Percentiles rank a stretch among this genome's conserved stretches.
These are phyloP conservation scores for Sinocyclocheilus grahami DNA, from an alignment of 2,113 vertebrate species.

Conservation along the genomic window DNA sequence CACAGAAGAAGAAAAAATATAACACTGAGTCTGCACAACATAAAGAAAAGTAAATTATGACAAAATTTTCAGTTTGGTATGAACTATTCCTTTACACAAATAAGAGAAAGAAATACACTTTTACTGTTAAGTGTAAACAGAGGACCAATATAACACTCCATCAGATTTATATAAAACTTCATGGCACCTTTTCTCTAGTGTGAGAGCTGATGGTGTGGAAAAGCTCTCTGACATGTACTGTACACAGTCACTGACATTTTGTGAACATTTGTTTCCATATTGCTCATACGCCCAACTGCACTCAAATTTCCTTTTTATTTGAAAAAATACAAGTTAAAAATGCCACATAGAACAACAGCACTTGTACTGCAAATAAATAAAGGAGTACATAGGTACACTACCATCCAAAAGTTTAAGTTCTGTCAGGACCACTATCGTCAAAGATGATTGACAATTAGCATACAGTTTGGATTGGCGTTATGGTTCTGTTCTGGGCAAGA, in stretches of 20 bases:
- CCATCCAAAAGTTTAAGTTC: too few relatives aligned
- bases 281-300: neutral
- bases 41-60: neutral
- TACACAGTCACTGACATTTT: neutral
- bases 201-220: conserved; percentile 35
- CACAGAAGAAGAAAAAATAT: neutral
- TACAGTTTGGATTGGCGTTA: too few relatives aligned
- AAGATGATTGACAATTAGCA: too few relatives aligned
- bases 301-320: neutral
- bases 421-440: too few relatives aligned
- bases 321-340: neutral
- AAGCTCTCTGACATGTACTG: conserved; percentile 16
- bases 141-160: neutral
- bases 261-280: neutral
- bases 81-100: neutral
- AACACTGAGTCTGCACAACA: neutral
- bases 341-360: neutral
- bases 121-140: neutral
- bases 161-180: neutral
- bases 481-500: too few relatives aligned
- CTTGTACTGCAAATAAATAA: too few relatives aligned
- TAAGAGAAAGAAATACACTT: neutral
- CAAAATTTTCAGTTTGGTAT: neutral
- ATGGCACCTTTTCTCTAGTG: conserved; percentile 20
- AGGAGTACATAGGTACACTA: too few relatives aligned